Conservation (phyloP, 2,888 invertebrate genomes). For the Lathronympha strigana region DNA sequence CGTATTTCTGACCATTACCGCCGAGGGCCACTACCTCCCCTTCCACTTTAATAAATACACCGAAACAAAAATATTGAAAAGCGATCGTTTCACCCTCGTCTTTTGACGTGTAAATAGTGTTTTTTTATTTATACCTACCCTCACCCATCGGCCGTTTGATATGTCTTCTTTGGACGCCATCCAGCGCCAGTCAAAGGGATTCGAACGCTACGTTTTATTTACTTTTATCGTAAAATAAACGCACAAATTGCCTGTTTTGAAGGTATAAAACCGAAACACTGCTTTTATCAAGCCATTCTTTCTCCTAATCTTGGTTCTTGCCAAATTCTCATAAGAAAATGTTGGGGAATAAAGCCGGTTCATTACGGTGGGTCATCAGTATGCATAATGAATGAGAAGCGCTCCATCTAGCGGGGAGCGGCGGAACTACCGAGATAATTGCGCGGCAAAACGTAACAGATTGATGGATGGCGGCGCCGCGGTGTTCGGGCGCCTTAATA, state of each 20-base stretch:
- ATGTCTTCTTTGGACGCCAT: constrained; percentile 48
- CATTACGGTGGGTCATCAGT: constrained; percentile 90
- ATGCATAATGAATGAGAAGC: constrained; percentile 89
- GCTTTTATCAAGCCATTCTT: constrained; percentile 69
- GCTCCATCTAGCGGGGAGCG: constrained; percentile 72
- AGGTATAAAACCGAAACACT: constrained; percentile 44
- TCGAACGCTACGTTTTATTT: constrained; percentile 46
- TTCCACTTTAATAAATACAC: constrained; percentile 34
- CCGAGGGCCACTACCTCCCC: constrained; percentile 1
- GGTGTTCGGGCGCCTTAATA: constrained; percentile 16
- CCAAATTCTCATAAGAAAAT: constrained; percentile 75
- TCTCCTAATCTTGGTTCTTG: constrained; percentile 65
- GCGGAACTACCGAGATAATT: constrained; percentile 58
- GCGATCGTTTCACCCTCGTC: constrained; percentile 43
- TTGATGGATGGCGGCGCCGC: constrained; percentile 42
- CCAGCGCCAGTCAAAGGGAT: constrained; percentile 49
- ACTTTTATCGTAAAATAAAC: constrained; percentile 46
- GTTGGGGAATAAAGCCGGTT: constrained; percentile 65
- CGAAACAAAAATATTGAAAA: constrained; percentile 38
- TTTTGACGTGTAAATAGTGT: constrained; percentile 63
- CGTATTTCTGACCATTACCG: constrained; percentile 13
- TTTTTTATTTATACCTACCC: constrained; percentile 55
- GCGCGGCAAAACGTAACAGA: constrained; percentile 27
- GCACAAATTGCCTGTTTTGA: constrained; percentile 36
- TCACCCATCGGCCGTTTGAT: constrained; percentile 44